Evolutionary conservation across 2,888 invertebrate species (phyloP).

Genomic region (Brachypalpus laphriformis): DNA sequence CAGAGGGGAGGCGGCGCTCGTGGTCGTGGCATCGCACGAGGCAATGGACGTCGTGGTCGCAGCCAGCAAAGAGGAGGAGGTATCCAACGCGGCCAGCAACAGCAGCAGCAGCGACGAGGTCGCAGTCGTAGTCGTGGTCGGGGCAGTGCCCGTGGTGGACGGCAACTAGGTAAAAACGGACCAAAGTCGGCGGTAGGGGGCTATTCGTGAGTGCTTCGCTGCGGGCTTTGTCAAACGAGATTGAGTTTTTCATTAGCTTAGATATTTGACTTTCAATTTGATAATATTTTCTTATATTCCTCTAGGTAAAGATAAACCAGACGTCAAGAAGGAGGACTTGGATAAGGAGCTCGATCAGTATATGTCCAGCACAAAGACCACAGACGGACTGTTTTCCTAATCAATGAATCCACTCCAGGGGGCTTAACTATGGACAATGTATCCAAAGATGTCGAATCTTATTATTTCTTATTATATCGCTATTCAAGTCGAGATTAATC

Average conservation of each 20-base stretch:
- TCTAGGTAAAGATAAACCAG: conserved; percentile 75
- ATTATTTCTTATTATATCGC: not conserved
- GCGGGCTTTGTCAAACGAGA: conserved; percentile 55
- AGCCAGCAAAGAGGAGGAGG: conserved; percentile 77
- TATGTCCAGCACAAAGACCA: conserved; percentile 86
- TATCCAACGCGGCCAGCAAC: conserved; percentile 71
- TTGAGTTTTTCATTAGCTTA: conserved; percentile 48
- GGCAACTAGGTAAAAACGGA: conserved; percentile 80
- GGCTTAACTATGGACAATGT: not conserved
- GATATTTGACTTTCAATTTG: conserved; percentile 2
- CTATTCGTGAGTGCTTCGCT: conserved; percentile 65
- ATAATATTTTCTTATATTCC: conserved; percentile 38
- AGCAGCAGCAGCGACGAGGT: conserved; percentile 78
- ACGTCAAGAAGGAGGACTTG: conserved; percentile 85
- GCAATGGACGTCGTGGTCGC: conserved; percentile 77
- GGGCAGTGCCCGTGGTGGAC: conserved; percentile 76
- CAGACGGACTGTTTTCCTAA: conserved; percentile 38
- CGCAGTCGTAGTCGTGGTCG: conserved; percentile 80
- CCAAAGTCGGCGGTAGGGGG: conserved; percentile 74
- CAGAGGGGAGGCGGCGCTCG: conserved; percentile 65
- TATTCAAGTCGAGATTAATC: not conserved
- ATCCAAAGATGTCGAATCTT: conserved; percentile 11
- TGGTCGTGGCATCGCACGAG: conserved; percentile 53
- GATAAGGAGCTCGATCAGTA: conserved; percentile 89
- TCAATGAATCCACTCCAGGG: too few species aligned